Conservation (phyloP, 2,797 vertebrate genomes). For the Todus mexicanus region DNA sequence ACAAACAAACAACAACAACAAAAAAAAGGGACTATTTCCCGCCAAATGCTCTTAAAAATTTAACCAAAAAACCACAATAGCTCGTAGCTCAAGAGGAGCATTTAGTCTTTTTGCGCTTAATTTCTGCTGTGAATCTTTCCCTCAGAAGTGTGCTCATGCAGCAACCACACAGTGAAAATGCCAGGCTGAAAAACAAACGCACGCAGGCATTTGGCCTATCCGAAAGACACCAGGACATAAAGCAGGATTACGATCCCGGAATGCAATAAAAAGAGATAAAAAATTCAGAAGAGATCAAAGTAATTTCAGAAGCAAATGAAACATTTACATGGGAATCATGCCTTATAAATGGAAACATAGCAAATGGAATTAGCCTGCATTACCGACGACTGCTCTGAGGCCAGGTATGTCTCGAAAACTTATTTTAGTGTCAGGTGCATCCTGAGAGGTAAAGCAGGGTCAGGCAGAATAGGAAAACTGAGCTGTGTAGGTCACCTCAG, state of each 20-base stretch:
- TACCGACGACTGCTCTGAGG: not conserved
- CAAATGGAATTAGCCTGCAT: not conserved
- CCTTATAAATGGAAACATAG: not conserved
- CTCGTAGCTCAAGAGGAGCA: slow-evolving; percentile 10
- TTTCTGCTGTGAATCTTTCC: slow-evolving; percentile 47
- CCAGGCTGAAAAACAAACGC: slow-evolving; percentile 40
- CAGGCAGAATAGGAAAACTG: not conserved
- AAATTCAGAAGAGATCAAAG: slow-evolving; percentile 57
- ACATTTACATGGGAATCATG: slow-evolving; percentile 38
- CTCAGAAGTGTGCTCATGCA: slow-evolving; percentile 1
- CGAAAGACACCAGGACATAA: slow-evolving; percentile 44
- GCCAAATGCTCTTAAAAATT: slow-evolving; percentile 49
- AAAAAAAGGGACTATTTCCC: not conserved
- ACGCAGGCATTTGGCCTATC: slow-evolving; percentile 22
- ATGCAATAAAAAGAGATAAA: slow-evolving; percentile 49
- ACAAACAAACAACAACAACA: not conserved
- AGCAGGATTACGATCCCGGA: slow-evolving; percentile 50
- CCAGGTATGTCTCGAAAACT: not conserved
- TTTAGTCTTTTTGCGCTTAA: slow-evolving; percentile 42
- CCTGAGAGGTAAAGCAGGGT: not conserved
- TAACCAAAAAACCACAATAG: slow-evolving; percentile 11
- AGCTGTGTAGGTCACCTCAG: not conserved
- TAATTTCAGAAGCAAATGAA: slow-evolving; percentile 46
- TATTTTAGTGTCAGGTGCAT: not conserved
- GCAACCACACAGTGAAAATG: slow-evolving; percentile 24